phyloP scores from a whole-genome alignment of 2,113 vertebrate species.

The Dasyornis broadbenti region DNA sequence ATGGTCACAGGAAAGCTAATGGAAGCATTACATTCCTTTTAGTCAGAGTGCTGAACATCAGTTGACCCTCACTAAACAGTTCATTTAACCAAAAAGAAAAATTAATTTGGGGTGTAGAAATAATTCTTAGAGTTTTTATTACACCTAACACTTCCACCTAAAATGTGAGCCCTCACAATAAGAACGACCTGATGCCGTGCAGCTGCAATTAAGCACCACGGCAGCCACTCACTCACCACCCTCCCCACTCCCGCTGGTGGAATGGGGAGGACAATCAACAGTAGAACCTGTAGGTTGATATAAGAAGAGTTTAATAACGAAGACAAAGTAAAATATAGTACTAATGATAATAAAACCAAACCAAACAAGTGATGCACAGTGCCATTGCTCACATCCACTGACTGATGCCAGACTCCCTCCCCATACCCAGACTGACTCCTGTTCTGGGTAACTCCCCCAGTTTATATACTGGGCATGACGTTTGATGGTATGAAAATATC shows the following conservation, averaged over 20 bases:
- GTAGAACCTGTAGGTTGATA: neutral
- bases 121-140: neutral
- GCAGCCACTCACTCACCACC: neutral
- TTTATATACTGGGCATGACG: neutral
- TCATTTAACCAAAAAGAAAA: neutral
- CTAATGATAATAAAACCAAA: neutral
- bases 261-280: neutral
- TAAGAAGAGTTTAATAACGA: neutral
- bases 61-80: neutral
- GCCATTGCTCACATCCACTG: neutral
- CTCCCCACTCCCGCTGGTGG: neutral
- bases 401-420: rapidly evolving
- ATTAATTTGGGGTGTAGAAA: neutral
- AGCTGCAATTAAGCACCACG: neutral
- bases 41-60: neutral
- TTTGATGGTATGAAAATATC: neutral
- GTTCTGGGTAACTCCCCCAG: neutral
- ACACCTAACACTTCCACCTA: neutral
- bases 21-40: neutral
- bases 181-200: rapidly evolving
- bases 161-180: neutral
- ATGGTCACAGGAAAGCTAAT: neutral
- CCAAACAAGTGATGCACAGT: neutral
- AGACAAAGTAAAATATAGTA: neutral
- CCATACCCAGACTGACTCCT: neutral